These are phyloP conservation scores for Philereme transversata DNA, from an alignment of 2,888 invertebrate species.

Conservation along the genomic window DNA sequence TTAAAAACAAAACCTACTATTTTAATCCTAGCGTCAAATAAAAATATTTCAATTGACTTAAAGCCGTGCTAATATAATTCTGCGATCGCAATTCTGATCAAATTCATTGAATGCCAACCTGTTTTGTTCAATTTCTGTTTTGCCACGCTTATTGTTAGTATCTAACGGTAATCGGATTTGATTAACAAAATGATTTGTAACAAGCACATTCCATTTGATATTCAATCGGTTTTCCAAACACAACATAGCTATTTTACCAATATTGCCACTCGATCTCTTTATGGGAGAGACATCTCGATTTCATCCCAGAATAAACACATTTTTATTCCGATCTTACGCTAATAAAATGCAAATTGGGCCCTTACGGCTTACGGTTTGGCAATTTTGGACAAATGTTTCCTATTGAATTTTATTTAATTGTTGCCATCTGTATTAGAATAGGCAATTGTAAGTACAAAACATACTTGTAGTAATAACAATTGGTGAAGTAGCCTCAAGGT, in stretches of 20 bases:
- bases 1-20: no score
- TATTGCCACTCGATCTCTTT: constrained; percentile 68
- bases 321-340: constrained; percentile 77
- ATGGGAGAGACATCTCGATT: constrained; percentile 65
- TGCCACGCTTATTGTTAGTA: constrained; percentile 2
- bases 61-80: no score
- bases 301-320: constrained; percentile 77
- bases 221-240: constrained; percentile 54
- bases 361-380: constrained; percentile 75
- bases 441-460: background rate
- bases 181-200: constrained; percentile 32
- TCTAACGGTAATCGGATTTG: constrained; percentile 1
- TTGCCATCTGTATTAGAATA: constrained; percentile 28
- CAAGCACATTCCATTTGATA: constrained; percentile 54
- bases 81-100: background rate
- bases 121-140: constrained; percentile 5
- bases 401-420: constrained; percentile 72
- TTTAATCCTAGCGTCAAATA: no score
- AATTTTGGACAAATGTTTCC: constrained; percentile 76
- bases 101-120: background rate
- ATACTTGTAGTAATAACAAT: no score
- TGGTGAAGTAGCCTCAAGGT: no score
- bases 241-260: constrained; percentile 60
- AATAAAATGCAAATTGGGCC: constrained; percentile 79
- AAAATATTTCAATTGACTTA: no score